Base-by-base conservation (phyloP, 2,888 invertebrate species). In the Agrilus mali region DNA sequence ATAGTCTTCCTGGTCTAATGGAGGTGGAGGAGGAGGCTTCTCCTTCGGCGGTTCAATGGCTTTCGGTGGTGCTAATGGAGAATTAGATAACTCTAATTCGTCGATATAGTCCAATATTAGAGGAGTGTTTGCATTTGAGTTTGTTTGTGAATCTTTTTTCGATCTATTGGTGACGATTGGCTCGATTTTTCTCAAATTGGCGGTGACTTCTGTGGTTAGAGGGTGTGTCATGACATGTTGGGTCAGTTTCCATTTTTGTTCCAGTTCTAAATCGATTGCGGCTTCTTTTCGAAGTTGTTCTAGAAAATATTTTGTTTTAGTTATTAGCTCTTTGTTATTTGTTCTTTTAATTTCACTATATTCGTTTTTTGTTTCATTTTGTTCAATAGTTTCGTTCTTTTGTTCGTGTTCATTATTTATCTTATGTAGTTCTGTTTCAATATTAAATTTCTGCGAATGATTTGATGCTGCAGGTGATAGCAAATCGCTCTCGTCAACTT, bases 11-110 rank as follows among this genome's bases (percentile, higher is more conserved):
- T 74, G 66, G 38, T 55, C 65, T 33, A 61, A 58, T 8, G 65
- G 58, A 34, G 60, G 60, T 46, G 54, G 55, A 2, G 88, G 88
- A 2, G 88, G 88, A 22, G 88, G 89, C 57, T 87, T 87, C 59
- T 86, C 86, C 58, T 55, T 55, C 6, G 60, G 60, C 1, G 60
- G 60, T 49, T 56, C 54, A 31, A 58, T 45, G 42, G 47, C 50
- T 36, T 45, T 53, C 7, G 53, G 47, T 8, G 56, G 52, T 12
- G 51, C 46, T 27, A 55, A 42, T 6, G 56, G 53, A 47, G 47
- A 49, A 60, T 70, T 70, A 49, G 70, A 61, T 10, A 70, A 72
- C 43, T 70, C 70, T 62, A 75, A 75, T 46, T 71, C 69, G 50
- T 70, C 70, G 27, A 27, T 27, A 27, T 27, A 27, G 10, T 27